Evolutionary conservation across 2,888 invertebrate species (phyloP).

Genomic region (Cephus rjabovi): DNA sequence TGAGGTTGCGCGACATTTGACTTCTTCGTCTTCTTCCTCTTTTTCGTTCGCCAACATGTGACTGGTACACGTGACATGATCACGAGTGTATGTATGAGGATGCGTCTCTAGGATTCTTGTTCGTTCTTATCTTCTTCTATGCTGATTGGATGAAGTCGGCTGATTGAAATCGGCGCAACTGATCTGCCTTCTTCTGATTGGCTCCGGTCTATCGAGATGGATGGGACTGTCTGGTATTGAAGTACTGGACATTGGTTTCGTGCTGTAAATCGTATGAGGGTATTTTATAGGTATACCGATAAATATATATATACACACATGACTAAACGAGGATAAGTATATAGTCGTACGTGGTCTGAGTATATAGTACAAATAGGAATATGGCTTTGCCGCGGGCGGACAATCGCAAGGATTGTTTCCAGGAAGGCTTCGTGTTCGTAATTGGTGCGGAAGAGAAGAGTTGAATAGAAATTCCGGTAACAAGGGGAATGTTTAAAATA

Average conservation of each 20-base stretch:
- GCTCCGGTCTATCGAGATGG: background rate
- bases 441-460: slow-evolving; percentile 27
- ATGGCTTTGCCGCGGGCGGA: slow-evolving; percentile 22
- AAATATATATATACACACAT: background rate
- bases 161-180: background rate
- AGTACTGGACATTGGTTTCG: background rate
- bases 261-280: background rate
- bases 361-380: background rate
- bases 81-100: background rate
- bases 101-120: background rate
- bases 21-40: background rate
- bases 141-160: background rate
- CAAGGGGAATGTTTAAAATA: slow-evolving; percentile 33
- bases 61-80: background rate
- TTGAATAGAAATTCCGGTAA: slow-evolving; percentile 18
- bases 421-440: slow-evolving; percentile 44
- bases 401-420: slow-evolving; percentile 43
- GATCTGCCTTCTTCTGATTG: background rate
- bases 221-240: background rate
- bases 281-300: background rate
- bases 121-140: background rate
- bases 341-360: background rate
- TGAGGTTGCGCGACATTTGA: slow-evolving; percentile 7
- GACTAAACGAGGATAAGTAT: background rate
- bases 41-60: background rate